Conservation (phyloP, 2,888 invertebrate genomes). For the Teleogryllus oceanicus region DNA sequence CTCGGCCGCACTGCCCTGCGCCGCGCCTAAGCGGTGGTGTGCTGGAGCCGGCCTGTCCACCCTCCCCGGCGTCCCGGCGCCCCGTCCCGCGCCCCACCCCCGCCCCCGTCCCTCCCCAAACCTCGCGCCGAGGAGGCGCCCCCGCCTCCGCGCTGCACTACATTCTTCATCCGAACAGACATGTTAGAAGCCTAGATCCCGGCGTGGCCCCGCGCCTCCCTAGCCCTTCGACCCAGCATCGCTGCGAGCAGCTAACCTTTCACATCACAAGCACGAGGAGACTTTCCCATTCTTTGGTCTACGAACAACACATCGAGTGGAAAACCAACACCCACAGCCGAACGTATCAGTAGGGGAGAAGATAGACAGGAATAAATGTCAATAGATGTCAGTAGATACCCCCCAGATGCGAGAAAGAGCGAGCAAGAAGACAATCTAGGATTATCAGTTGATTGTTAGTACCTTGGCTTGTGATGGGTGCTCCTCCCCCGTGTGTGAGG, state of each 20-base stretch:
- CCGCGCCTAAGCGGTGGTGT: background rate
- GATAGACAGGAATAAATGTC: no score
- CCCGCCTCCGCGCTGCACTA: background rate
- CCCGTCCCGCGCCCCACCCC: background rate
- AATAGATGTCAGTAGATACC: no score
- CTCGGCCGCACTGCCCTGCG: background rate
- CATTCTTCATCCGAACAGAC: conserved; percentile 9
- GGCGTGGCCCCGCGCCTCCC: no score
- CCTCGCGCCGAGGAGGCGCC: background rate
- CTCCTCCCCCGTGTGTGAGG: conserved; percentile 29
- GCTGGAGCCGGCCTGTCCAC: background rate
- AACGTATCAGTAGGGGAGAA: no score
- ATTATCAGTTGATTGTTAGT: background rate
- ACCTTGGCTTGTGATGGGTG: conserved; percentile 34
- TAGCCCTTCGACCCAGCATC: no score
- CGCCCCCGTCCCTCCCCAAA: background rate
- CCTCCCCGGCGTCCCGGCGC: background rate
- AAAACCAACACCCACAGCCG: no score
- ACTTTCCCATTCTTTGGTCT: no score
- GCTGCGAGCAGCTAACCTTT: no score
- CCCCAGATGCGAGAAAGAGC: no score
- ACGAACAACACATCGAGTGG: no score
- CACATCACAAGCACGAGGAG: no score
- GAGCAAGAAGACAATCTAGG: no score
- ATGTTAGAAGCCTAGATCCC: background rate